phyloP scores from a whole-genome alignment of 2,797 vertebrate species.

The Trachurus trachurus region DNA sequence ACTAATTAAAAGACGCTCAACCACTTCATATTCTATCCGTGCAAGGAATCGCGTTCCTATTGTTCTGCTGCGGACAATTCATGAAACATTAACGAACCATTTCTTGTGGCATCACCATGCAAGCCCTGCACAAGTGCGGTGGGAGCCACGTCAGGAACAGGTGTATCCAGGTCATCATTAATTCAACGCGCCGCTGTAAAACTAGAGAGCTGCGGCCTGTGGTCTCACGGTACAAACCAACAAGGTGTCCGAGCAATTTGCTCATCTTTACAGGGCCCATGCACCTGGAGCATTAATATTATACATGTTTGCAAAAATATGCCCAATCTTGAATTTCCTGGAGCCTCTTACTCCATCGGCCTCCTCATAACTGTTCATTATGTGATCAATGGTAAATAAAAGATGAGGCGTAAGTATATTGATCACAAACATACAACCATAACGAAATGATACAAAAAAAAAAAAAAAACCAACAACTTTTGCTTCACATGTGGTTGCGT shows the following conservation, averaged over 20 bases:
- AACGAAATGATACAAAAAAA: neutral
- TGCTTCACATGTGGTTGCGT: neutral
- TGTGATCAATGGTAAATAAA: neutral
- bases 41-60: constrained; percentile 72
- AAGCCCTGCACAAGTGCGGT: constrained; percentile 57
- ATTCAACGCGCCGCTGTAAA: constrained; percentile 78
- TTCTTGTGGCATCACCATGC: constrained; percentile 63
- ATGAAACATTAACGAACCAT: constrained; percentile 77
- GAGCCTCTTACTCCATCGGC: neutral
- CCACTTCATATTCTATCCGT: constrained; percentile 72
- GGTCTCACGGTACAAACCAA: constrained; percentile 49
- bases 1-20: constrained; percentile 68
- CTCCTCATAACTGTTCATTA: neutral
- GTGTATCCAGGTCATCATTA: constrained; percentile 80
- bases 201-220: constrained; percentile 72
- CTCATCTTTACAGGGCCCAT: neutral
- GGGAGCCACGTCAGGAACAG: constrained; percentile 73
- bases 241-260: constrained; percentile 43
- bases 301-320: neutral
- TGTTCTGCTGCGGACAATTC: constrained; percentile 70
- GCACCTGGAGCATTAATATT: constrained; percentile 23
- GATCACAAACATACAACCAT: neutral
- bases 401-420: too few species aligned
- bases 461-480: neutral
- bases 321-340: neutral